These are phyloP conservation scores for Pungitius pungitius DNA, from an alignment of 2,113 vertebrate species.

Conservation along the genomic window DNA sequence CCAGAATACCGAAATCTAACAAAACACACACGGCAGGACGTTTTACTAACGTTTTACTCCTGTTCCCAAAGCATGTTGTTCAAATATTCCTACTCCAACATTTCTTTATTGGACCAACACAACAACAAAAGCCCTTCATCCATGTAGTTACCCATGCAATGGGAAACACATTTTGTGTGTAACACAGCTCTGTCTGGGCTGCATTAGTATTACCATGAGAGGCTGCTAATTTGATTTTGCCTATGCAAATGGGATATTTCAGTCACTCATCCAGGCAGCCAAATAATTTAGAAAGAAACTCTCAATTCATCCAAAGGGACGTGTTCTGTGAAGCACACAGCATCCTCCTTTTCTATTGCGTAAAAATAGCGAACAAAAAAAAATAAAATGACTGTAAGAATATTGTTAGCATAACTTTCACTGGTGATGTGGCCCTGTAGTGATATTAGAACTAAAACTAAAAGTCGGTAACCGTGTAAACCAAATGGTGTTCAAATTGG, in stretches of 20 bases:
- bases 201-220: slow-evolving; percentile 48
- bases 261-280: slow-evolving; percentile 46
- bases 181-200: slow-evolving; percentile 34
- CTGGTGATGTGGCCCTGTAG: not conserved
- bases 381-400: not conserved
- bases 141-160: slow-evolving; percentile 19
- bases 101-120: slow-evolving; percentile 1
- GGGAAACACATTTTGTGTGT: slow-evolving; percentile 34
- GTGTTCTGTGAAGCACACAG: slow-evolving; percentile 13
- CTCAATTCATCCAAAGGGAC: slow-evolving; percentile 24
- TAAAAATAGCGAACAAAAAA: slow-evolving; percentile 2
- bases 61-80: not conserved
- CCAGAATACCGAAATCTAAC: not conserved
- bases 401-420: not conserved
- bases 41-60: slow-evolving; percentile 9
- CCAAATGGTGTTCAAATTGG: slow-evolving; percentile 23
- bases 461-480: slow-evolving; percentile 10
- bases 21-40: not conserved
- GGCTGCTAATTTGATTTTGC: slow-evolving; percentile 60
- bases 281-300: slow-evolving; percentile 55
- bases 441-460: not conserved
- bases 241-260: slow-evolving; percentile 59
- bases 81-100: not conserved
- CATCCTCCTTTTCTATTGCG: not conserved
- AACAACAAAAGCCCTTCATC: slow-evolving; percentile 30